phyloP scores from a whole-genome alignment of 2,113 vertebrate species.

The Prochilodus magdalenae region DNA sequence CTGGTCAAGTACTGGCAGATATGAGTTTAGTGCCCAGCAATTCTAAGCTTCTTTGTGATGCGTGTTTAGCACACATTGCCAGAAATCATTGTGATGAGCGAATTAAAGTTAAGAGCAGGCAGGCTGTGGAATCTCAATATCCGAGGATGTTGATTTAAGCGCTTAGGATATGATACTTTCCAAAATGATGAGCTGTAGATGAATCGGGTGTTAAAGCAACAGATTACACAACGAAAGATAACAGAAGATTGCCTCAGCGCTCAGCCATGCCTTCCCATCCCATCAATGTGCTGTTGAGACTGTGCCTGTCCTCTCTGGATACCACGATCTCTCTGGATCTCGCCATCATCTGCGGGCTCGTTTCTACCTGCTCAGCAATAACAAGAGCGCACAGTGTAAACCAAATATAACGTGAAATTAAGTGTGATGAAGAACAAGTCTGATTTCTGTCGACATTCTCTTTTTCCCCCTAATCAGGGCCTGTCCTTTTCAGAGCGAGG shows the following conservation, averaged over 20 bases:
- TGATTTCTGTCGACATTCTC: slow-evolving; percentile 7
- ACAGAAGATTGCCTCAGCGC: slow-evolving; percentile 1
- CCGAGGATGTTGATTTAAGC: slow-evolving; percentile 25
- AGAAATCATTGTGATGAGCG: background rate
- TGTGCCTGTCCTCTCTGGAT: background rate
- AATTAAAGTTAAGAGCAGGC: slow-evolving; percentile 40
- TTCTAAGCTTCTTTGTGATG: background rate
- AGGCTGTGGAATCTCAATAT: slow-evolving; percentile 32
- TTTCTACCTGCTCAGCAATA: slow-evolving; percentile 19
- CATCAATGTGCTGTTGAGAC: background rate
- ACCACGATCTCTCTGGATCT: background rate
- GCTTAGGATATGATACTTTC: slow-evolving; percentile 9
- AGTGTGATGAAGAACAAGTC: slow-evolving; percentile 29
- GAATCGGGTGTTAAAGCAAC: slow-evolving; percentile 38
- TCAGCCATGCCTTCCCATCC: background rate
- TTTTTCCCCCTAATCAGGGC: slow-evolving; percentile 5
- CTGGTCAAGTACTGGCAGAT: background rate
- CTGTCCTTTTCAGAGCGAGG: slow-evolving; percentile 5
- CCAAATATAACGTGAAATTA: slow-evolving; percentile 17
- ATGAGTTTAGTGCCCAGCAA: background rate
- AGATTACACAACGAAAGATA: slow-evolving; percentile 39
- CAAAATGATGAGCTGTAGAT: slow-evolving; percentile 13
- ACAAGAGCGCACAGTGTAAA: slow-evolving; percentile 21
- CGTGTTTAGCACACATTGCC: slow-evolving; percentile 5
- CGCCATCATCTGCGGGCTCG: background rate